Percentiles rank a stretch among this genome's conserved stretches.
Evolutionary conservation across 2,113 vertebrate species (phyloP).

Genomic region (Rhombomys opimus): DNA sequence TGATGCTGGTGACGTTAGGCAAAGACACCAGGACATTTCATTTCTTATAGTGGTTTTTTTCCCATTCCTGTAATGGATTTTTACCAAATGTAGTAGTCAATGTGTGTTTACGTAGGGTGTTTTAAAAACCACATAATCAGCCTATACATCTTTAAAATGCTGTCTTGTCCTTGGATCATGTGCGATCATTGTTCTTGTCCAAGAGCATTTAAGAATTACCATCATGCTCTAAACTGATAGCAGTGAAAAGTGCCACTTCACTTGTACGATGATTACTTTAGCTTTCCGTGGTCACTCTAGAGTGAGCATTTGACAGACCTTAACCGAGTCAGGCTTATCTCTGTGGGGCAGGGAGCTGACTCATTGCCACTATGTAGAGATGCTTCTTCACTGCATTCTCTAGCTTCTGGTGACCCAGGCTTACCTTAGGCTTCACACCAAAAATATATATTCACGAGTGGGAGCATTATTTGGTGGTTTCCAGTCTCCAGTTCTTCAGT

Average conservation of each 20-base stretch:
- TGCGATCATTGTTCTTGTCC: background rate
- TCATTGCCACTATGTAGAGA: background rate
- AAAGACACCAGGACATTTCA: background rate
- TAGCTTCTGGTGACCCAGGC: background rate
- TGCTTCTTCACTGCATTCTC: background rate
- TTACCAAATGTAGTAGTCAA: background rate
- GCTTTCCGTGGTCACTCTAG: background rate
- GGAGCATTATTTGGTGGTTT: background rate
- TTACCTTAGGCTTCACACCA: background rate
- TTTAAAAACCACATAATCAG: background rate
- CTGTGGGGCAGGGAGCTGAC: background rate
- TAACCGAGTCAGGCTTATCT: background rate
- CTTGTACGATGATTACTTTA: background rate
- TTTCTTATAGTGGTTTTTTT: background rate
- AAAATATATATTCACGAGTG: background rate
- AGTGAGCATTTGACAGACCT: background rate
- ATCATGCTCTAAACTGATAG: background rate
- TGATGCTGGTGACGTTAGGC: no score
- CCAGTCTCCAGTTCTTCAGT: background rate
- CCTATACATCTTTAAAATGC: background rate
- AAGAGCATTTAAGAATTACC: background rate
- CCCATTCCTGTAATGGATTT: background rate
- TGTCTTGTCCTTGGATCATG: background rate
- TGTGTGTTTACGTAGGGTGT: background rate
- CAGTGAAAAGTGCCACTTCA: background rate